phyloP scores from a whole-genome alignment of 1,140 invertebrate species.

The Cylas formicarius region DNA sequence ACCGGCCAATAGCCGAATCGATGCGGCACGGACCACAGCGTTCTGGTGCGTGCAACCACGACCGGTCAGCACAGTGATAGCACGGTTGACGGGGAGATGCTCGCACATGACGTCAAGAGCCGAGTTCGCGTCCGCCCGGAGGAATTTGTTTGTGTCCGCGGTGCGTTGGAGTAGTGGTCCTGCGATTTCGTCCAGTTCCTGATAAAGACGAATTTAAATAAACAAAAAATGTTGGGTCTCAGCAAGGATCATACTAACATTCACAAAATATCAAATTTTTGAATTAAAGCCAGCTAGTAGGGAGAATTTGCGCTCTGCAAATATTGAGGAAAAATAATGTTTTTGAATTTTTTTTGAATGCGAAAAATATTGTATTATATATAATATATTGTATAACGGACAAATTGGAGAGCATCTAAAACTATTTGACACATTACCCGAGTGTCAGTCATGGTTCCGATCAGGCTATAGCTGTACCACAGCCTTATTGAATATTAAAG shows the following conservation, averaged over 20 bases:
- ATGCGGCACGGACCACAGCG: conserved; percentile 69
- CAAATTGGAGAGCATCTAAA: too few relatives aligned
- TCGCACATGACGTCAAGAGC: conserved; percentile 76
- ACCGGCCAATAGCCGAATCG: conserved; percentile 68
- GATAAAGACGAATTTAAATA: conserved; percentile 16
- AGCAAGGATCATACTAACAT: background rate
- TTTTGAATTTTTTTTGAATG: too few relatives aligned
- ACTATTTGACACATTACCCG: too few relatives aligned
- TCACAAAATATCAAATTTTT: background rate
- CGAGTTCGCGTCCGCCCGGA: conserved; percentile 77
- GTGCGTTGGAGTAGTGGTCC: conserved; percentile 74
- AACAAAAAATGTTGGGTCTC: background rate
- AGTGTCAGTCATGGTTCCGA: too few relatives aligned
- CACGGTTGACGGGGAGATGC: conserved; percentile 53
- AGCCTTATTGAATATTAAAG: too few relatives aligned
- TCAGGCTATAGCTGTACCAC: too few relatives aligned
- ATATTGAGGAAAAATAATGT: too few relatives aligned
- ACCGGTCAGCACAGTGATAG: conserved; percentile 45
- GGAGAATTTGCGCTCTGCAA: too few relatives aligned
- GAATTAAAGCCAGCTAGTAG: too few relatives aligned
- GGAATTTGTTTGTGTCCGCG: conserved; percentile 87
- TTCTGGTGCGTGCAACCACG: conserved; percentile 73
- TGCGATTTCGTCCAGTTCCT: conserved; percentile 82
- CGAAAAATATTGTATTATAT: too few relatives aligned
- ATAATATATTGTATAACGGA: too few relatives aligned